Evolutionary conservation across 2,797 vertebrate species (phyloP).

Genomic region (Liparis tanakae): DNA sequence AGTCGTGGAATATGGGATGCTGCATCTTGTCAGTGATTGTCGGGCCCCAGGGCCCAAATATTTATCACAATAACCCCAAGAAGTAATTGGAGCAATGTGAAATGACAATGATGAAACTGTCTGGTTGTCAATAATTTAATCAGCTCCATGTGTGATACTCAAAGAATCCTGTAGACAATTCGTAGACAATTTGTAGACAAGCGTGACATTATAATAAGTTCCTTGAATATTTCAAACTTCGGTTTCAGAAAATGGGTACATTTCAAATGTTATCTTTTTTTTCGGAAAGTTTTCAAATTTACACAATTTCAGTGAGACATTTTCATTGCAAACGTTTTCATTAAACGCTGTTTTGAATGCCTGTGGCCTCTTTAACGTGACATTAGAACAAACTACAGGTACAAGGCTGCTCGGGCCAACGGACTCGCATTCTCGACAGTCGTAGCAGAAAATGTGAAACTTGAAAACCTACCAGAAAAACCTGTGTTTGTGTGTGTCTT

Average conservation of each 20-base stretch:
- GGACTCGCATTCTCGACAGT: conserved; percentile 3
- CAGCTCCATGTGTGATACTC: neutral
- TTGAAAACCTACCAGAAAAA: conserved; percentile 31
- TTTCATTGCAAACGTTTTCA: neutral
- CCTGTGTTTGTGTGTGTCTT: neutral
- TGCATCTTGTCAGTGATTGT: conserved; percentile 9
- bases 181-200: no score
- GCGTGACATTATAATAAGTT: neutral
- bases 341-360: conserved; percentile 3
- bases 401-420: neutral
- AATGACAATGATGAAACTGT: no score
- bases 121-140: neutral
- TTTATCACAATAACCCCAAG: neutral
- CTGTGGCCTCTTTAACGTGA: neutral
- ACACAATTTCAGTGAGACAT: no score
- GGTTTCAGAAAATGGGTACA: neutral
- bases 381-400: neutral
- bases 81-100: neutral
- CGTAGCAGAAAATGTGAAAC: conserved; percentile 13
- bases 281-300: no score
- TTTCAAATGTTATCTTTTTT: neutral
- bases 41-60: neutral
- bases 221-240: neutral
- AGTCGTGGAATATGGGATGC: neutral
- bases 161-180: no score